These are phyloP conservation scores for Scaptomyza graminum DNA, from an alignment of 1,140 invertebrate species.

Conservation along the genomic window DNA sequence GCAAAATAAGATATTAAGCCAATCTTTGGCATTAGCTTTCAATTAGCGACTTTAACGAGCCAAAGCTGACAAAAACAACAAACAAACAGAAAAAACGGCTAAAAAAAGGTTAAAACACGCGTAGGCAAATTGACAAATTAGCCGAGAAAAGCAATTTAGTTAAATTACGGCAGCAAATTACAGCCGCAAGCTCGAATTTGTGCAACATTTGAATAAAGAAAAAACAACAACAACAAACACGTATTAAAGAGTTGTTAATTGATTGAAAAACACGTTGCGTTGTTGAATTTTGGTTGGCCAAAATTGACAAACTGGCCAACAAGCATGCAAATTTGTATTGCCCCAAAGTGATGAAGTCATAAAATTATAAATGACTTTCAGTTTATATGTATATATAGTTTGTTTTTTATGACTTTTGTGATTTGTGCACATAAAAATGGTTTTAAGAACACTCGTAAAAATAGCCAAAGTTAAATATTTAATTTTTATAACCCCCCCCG, in stretches of 20 bases:
- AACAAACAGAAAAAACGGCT: no score
- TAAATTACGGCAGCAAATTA: conserved; percentile 69
- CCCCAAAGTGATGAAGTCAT: conserved; percentile 70
- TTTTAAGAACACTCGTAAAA: conserved; percentile 33
- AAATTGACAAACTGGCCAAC: conserved; percentile 44
- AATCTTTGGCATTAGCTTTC: conserved; percentile 33
- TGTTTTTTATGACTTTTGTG: conserved; percentile 15
- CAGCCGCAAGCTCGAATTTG: conserved; percentile 34
- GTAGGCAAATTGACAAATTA: conserved; percentile 74
- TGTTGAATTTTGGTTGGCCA: conserved; percentile 15
- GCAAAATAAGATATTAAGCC: conserved; percentile 75
- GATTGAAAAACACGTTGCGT: conserved; percentile 67
- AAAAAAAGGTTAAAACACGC: conserved; percentile 31
- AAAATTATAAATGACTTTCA: conserved; percentile 71
- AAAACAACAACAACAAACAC: conserved; percentile 24
- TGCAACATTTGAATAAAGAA: conserved; percentile 5
- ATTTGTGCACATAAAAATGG: neutral
- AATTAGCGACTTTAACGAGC: conserved; percentile 62
- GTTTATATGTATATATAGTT: conserved; percentile 22
- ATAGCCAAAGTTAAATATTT: conserved; percentile 32
- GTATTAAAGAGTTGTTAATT: conserved; percentile 58
- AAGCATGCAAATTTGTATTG: conserved; percentile 57
- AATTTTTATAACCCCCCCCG: neutral
- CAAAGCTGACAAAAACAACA: conserved; percentile 5
- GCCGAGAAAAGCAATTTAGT: conserved; percentile 63